Conservation (phyloP, 2,888 invertebrate genomes). For the Rambutsinella grinnellia region DNA sequence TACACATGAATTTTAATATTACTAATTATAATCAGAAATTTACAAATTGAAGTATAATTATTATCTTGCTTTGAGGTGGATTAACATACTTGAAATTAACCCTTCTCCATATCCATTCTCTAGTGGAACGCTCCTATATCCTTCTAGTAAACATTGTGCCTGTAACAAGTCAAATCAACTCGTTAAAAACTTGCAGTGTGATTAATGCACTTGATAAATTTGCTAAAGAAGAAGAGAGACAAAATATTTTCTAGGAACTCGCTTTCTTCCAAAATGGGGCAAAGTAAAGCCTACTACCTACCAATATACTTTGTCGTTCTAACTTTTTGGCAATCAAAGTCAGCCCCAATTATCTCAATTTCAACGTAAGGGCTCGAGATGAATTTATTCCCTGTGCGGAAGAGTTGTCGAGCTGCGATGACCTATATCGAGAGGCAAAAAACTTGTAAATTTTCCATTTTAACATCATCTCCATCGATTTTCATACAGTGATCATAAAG, state of each 20-base stretch:
- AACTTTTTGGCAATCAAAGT: conserved; percentile 85
- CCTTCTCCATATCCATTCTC: conserved; percentile 93
- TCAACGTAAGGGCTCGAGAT: conserved; percentile 92
- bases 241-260: background rate
- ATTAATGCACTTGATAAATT: background rate
- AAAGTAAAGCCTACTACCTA: conserved; percentile 70
- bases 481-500: conserved; percentile 77
- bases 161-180: background rate
- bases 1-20: no score
- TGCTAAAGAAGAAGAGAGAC: background rate
- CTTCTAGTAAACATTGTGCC: conserved; percentile 80
- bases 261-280: background rate
- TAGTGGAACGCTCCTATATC: conserved; percentile 91
- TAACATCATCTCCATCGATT: no score
- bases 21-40: no score
- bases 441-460: background rate
- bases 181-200: background rate
- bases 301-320: conserved; percentile 86
- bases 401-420: conserved; percentile 90
- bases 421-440: no score
- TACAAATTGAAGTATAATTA: no score
- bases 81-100: conserved; percentile 86
- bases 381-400: conserved; percentile 77
- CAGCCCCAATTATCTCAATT: conserved; percentile 89
- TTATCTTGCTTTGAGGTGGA: no score